Evolutionary conservation across 2,888 invertebrate species (phyloP).

Genomic region (Tetranychus piercei): DNA sequence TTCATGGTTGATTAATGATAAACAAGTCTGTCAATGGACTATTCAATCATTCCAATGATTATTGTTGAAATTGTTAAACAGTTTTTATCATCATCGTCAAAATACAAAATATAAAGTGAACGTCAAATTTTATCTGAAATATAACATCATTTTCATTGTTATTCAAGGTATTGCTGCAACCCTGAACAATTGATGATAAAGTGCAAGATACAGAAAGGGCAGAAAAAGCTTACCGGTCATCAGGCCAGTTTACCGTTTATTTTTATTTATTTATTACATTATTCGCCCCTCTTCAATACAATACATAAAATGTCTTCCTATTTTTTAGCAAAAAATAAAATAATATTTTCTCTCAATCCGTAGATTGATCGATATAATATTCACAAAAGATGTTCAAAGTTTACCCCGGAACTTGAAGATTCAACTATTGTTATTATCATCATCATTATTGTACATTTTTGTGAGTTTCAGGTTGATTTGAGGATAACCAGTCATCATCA

Average conservation of each 20-base stretch:
- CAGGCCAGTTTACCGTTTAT: background rate
- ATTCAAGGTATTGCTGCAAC: background rate
- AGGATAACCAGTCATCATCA: slow-evolving; percentile 1
- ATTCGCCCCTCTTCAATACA: background rate
- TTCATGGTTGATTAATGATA: background rate
- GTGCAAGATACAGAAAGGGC: background rate
- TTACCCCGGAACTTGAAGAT: background rate
- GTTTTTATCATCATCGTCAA: background rate
- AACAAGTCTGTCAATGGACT: background rate
- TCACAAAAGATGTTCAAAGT: background rate
- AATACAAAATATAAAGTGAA: background rate
- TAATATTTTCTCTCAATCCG: background rate
- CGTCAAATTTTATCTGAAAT: background rate
- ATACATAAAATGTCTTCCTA: background rate
- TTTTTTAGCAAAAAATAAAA: background rate
- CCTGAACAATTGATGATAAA: background rate
- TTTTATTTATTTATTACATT: background rate
- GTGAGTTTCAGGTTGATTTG: background rate
- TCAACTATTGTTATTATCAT: background rate
- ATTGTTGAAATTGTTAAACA: background rate
- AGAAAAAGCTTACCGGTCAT: background rate
- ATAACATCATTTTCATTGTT: background rate
- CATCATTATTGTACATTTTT: background rate
- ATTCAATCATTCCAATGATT: background rate
- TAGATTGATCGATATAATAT: background rate